A percentile compares a stretch with the other conserved stretches of the same genome.
phyloP scores from a whole-genome alignment of 35 echinoderm and acorn worm species.

The Apostichopus parvimensis region DNA sequence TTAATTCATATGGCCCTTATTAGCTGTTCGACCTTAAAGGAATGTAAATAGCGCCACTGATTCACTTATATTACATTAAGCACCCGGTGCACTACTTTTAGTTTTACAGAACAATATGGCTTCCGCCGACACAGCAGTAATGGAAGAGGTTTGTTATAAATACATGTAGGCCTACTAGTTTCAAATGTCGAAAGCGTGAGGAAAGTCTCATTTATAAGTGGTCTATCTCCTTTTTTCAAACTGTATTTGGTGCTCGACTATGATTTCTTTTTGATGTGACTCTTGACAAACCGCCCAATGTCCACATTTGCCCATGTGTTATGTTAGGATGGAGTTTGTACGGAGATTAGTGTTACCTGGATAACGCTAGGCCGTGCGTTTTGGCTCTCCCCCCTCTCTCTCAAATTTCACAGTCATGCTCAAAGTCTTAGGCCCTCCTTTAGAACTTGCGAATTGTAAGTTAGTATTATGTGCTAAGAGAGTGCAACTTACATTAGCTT shows the following conservation, averaged over 20 bases:
- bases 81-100: no score
- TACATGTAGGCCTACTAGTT: background rate
- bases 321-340: slow-evolving; percentile 16
- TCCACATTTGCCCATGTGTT: slow-evolving; percentile 34
- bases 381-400: no score
- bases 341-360: background rate
- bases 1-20: no score
- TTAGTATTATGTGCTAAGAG: no score
- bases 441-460: no score
- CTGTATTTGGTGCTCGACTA: background rate
- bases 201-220: background rate
- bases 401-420: no score
- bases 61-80: no score
- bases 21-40: no score
- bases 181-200: background rate
- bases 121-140: slow-evolving; percentile 58
- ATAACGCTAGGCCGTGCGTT: no score
- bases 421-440: no score
- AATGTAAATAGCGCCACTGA: no score
- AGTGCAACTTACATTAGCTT: no score
- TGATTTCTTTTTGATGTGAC: background rate
- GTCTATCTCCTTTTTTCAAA: background rate
- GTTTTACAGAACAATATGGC: slow-evolving; percentile 44
- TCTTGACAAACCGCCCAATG: background rate
- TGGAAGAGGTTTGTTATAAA: slow-evolving; percentile 47